phyloP scores from a whole-genome alignment of 2,888 invertebrate genomes.

The Lamproptera curius region DNA sequence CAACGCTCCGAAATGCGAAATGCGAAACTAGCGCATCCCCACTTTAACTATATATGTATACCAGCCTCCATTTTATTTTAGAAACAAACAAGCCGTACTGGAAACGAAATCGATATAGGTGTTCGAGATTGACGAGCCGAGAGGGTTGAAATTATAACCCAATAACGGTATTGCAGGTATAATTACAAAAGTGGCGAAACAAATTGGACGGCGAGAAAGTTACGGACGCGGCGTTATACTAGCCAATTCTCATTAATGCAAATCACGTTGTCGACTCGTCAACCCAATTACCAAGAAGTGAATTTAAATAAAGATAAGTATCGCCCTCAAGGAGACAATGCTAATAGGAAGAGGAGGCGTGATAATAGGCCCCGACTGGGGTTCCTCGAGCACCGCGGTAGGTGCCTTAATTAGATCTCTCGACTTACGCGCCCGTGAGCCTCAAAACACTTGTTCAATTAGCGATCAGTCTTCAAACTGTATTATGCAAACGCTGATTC shows the following conservation, averaged over 20 bases:
- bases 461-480: conserved; percentile 65
- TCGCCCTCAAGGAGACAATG: conserved; percentile 77
- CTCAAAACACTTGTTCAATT: conserved; percentile 75
- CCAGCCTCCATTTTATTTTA: too few species aligned
- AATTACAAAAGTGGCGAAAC: conserved; percentile 60
- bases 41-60: too few species aligned
- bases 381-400: conserved; percentile 46
- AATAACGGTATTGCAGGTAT: conserved; percentile 3
- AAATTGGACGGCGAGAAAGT: conserved; percentile 64
- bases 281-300: conserved; percentile 79
- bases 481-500: conserved; percentile 47
- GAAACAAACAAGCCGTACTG: too few species aligned
- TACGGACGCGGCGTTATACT: conserved; percentile 53
- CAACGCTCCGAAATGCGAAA: conserved; percentile 14
- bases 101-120: too few species aligned
- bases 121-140: too few species aligned
- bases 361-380: conserved; percentile 72
- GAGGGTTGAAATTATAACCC: conserved; percentile 1
- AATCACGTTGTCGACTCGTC: conserved; percentile 79
- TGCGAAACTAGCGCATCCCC: conserved; percentile 17
- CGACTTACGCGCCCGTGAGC: conserved; percentile 67
- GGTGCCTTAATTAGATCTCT: conserved; percentile 75
- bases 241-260: conserved; percentile 77
- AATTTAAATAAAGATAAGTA: conserved; percentile 79
- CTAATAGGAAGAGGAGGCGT: conserved; percentile 75